Base-by-base conservation (phyloP, 53 echinoderm and acorn worm species). In the Astropecten irregularis region DNA sequence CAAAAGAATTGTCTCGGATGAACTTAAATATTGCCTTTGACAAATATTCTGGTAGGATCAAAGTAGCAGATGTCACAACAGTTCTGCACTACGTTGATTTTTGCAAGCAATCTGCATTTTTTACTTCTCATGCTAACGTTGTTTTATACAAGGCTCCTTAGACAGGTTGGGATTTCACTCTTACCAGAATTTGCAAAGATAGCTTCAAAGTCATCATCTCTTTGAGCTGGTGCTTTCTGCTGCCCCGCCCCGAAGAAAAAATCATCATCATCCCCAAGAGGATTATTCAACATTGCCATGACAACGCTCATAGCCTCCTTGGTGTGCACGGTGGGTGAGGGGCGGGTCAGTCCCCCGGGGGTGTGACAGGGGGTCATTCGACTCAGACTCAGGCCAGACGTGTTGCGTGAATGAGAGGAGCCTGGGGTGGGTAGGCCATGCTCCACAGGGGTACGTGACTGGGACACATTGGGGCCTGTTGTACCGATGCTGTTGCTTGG, bases 291-390 rank as follows among this genome's bases (percentile, higher is more conserved):
- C 87, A 94, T 94, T 1, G 91, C 96, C 85, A 86, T 89, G 59
- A 96, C 87, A 28, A 87, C 85, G 28, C 89, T 91, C 11, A 96
- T 49, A 0, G 93, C 94, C 79, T 89, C 97, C 66, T 79, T 96
- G 47, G 93, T 93, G 85, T 96, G 91, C n/a, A 96, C 88, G 39
- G 97, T 96, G 2, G 97, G 97, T 1, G 97, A 94, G 68, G 93
- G 97, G 30, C 82, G 87, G 2, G 92, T 83, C 50, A 94, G 64
- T 16, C 89, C 87, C 32, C 71, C 81, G 16, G 91, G 92, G 73
- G 97, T 94, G 51, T 84, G 88, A 18, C 90, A 74, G 2, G 88
- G 71, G 39, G 86, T 88, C 36, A 90, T 44, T 18, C 77, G 71
- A n/a, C 50, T 49, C 22, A 85, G 66, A 40, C 76, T 60, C 57